phyloP scores from a whole-genome alignment of 2,113 vertebrate genomes.

The Tenebrosternarchus preto region DNA sequence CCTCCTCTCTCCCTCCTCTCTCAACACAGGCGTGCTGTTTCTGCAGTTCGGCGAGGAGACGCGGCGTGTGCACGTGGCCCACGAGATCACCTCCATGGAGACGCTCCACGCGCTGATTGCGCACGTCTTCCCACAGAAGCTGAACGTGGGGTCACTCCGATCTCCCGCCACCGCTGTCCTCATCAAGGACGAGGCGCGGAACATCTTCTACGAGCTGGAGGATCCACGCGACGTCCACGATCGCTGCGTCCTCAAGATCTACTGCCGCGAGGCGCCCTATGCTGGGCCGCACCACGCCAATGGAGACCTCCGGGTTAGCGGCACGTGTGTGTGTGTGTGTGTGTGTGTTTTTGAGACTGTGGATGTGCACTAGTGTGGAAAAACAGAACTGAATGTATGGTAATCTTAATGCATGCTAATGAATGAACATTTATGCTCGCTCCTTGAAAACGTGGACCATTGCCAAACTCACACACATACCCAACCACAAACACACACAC shows the following conservation, averaged over 20 bases:
- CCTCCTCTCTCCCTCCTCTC: background rate
- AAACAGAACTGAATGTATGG: too few relatives aligned
- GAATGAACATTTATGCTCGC: too few relatives aligned
- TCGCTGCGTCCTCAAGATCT: slow-evolving; percentile 97
- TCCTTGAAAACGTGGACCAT: too few relatives aligned
- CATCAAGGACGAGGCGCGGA: slow-evolving; percentile 95
- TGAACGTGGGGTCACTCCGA: slow-evolving; percentile 95
- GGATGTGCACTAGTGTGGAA: background rate
- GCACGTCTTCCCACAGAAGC: slow-evolving; percentile 99
- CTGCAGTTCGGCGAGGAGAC: slow-evolving; percentile 97
- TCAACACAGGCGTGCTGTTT: slow-evolving; percentile 85
- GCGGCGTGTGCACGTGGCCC: slow-evolving; percentile 91
- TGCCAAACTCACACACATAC: too few relatives aligned
- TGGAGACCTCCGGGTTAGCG: slow-evolving; percentile 90
- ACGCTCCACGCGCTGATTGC: slow-evolving; percentile 95
- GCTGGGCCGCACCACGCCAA: slow-evolving; percentile 91
- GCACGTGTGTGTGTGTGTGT: background rate
- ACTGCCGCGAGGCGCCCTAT: slow-evolving; percentile 87
- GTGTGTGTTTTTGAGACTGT: background rate
- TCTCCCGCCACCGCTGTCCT: slow-evolving; percentile 94
- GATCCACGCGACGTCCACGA: slow-evolving; percentile 96
- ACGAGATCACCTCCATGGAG: slow-evolving; percentile 97
- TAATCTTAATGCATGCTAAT: too few relatives aligned
- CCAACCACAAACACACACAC: too few relatives aligned
- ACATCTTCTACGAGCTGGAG: slow-evolving; percentile 97